phyloP scores from a whole-genome alignment of 2,113 vertebrate species.

The Danionella cerebrum region DNA sequence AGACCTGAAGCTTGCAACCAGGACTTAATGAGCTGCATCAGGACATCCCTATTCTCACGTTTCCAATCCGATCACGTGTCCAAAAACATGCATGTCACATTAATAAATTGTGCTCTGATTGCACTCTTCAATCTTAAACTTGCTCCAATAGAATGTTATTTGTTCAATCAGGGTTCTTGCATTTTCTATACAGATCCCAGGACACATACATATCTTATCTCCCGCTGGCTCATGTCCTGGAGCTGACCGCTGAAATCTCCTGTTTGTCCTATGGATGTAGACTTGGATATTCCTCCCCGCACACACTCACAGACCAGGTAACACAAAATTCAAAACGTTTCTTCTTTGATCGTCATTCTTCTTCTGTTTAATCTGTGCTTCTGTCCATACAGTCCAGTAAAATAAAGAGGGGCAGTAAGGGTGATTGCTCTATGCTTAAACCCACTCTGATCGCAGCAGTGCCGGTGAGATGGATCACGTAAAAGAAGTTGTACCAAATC shows the following conservation, averaged over 20 bases:
- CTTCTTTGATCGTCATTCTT: not conserved
- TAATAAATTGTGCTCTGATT: too few relatives aligned
- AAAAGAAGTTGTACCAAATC: not conserved
- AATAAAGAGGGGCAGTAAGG: slow-evolving; percentile 94
- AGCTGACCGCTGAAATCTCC: slow-evolving; percentile 93
- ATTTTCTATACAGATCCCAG: slow-evolving; percentile 62
- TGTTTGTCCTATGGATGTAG: slow-evolving; percentile 90
- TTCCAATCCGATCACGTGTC: too few relatives aligned
- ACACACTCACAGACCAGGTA: slow-evolving; percentile 94
- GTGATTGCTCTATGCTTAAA: slow-evolving; percentile 79
- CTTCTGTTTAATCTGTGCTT: not conserved
- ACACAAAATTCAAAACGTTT: slow-evolving; percentile 29
- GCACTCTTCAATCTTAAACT: too few relatives aligned
- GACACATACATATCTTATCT: slow-evolving; percentile 94
- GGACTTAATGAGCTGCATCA: too few relatives aligned
- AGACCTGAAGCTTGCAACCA: too few relatives aligned
- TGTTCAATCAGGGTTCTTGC: slow-evolving; percentile 10
- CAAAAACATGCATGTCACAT: too few relatives aligned
- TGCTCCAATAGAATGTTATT: too few relatives aligned
- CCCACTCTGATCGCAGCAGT: slow-evolving; percentile 95
- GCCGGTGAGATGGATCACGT: slow-evolving; percentile 69
- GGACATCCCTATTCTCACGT: too few relatives aligned
- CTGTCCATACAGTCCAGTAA: slow-evolving; percentile 77
- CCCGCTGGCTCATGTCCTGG: slow-evolving; percentile 91
- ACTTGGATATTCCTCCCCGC: slow-evolving; percentile 93